Base-by-base conservation (phyloP, 2,888 invertebrate species). In the Zhengitettix transpicula region DNA sequence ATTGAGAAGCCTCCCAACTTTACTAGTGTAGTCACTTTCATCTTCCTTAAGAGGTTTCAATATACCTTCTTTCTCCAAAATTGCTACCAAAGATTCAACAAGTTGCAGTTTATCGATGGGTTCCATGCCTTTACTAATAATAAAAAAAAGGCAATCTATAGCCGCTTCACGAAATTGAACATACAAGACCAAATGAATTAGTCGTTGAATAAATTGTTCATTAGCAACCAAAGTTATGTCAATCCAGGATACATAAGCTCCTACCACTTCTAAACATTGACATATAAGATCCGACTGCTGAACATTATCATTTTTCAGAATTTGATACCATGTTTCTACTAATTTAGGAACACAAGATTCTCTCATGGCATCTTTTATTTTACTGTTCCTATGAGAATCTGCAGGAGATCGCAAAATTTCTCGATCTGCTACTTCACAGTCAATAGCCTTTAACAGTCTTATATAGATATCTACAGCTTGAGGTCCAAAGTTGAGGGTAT, bases 121-220 rank as follows among this genome's bases (percentile, higher is more conserved):
- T n/a, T 78, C 78, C 80, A 81, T 81, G 63, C 79, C 79, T 67
- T 81, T 81, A 60, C 71, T 71, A 55, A 80, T 69, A 51, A 79
- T 74, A 61, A 76, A 76, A 63, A 72, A 71, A 53, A 80, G 72
- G 64, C 78, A 78, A 63, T 78, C 76, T 57, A 77, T 75, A 1
- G 78, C 76, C 44, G 74, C 71, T 65, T 77, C 77, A 44, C 77
- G 66, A 15, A 62, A 59, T 41, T 65, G 63, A 0, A 68, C 65
- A 12, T 61, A 58, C 40, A 58, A 58, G 64, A 78, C 67, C 62
- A 74, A 73, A 9, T 69, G 69, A 28, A 79, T 71, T 41, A 80
- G 69, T 15, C 76, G 68, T 7, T 72, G 67, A 42, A 80, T 76
- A 64, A 79, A 78, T 42, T 73, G 71, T 58, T 78, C 76, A 66